Percentiles rank a stretch among this genome's conserved stretches.
phyloP scores from a whole-genome alignment of 2,113 vertebrate species.

The Aspidoscelis tigris region DNA sequence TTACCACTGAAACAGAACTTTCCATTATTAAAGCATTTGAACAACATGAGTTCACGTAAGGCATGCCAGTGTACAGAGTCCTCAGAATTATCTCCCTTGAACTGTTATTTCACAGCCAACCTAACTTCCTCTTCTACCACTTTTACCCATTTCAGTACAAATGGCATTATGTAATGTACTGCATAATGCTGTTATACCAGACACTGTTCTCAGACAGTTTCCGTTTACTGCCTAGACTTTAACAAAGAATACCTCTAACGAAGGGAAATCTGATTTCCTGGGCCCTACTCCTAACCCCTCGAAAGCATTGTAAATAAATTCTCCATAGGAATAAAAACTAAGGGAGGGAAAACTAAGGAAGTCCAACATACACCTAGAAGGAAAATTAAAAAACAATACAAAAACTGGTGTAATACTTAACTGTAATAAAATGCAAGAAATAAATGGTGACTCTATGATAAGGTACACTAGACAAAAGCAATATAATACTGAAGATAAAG shows the following conservation, averaged over 20 bases:
- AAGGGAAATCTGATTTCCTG: neutral
- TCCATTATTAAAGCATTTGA: conserved; percentile 12
- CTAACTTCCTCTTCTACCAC: conserved; percentile 29
- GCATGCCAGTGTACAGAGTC: conserved; percentile 7
- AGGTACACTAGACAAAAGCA: neutral
- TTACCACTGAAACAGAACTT: neutral
- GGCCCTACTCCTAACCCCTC: neutral
- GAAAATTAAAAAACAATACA: neutral
- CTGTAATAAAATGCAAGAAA: fast-evolving
- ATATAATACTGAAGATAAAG: fast-evolving
- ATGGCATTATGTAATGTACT: conserved; percentile 23
- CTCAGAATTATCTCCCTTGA: conserved; percentile 34
- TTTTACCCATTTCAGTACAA: conserved; percentile 38
- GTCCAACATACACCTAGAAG: neutral
- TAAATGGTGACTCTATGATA: neutral
- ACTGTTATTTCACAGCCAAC: conserved; percentile 22
- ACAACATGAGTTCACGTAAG: conserved; percentile 23
- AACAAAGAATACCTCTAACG: conserved; percentile 22
- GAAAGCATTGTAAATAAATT: neutral
- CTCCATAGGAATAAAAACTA: neutral
- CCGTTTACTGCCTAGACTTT: conserved; percentile 34
- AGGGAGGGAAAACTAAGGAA: neutral
- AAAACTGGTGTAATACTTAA: neutral
- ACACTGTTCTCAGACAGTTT: conserved; percentile 36
- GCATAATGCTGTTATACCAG: conserved; percentile 41